phyloP scores from a whole-genome alignment of 1,140 invertebrate genomes.

The Dreissena polymorpha region DNA sequence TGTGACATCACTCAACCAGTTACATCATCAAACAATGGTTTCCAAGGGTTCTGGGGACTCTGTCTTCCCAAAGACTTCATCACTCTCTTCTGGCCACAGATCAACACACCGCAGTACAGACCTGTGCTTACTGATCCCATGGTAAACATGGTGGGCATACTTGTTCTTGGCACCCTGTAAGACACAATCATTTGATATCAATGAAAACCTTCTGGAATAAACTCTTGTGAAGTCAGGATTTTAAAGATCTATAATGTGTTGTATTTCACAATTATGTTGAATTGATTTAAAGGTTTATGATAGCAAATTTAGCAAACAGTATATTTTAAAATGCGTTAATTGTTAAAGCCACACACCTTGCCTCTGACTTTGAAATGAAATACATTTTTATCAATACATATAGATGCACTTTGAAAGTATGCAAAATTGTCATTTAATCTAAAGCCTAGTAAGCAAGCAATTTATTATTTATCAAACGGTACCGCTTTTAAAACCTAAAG shows the following conservation, averaged over 20 bases:
- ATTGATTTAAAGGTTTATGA: not conserved
- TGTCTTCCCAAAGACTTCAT: not conserved
- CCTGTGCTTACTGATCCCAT: constrained; percentile 41
- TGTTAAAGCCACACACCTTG: too few species aligned
- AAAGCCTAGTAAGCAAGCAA: too few species aligned
- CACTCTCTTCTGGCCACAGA: constrained; percentile 32
- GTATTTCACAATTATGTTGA: not conserved
- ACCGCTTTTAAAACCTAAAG: too few species aligned
- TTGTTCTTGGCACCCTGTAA: constrained; percentile 39
- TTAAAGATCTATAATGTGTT: not conserved
- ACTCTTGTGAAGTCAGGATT: not conserved
- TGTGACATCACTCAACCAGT: too few species aligned
- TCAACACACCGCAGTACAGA: constrained; percentile 4
- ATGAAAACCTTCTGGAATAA: not conserved
- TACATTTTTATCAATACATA: too few species aligned
- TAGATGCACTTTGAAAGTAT: too few species aligned
- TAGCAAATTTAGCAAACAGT: too few species aligned
- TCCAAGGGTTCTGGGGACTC: not conserved
- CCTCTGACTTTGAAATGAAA: too few species aligned
- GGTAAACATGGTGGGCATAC: constrained; percentile 26
- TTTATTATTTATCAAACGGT: too few species aligned
- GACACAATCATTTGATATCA: not conserved
- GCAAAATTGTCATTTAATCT: too few species aligned
- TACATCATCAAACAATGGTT: too few species aligned
- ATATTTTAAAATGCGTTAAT: too few species aligned